Evolutionary conservation across 2,113 vertebrate species (phyloP).

Genomic region (Sciurus niger): DNA sequence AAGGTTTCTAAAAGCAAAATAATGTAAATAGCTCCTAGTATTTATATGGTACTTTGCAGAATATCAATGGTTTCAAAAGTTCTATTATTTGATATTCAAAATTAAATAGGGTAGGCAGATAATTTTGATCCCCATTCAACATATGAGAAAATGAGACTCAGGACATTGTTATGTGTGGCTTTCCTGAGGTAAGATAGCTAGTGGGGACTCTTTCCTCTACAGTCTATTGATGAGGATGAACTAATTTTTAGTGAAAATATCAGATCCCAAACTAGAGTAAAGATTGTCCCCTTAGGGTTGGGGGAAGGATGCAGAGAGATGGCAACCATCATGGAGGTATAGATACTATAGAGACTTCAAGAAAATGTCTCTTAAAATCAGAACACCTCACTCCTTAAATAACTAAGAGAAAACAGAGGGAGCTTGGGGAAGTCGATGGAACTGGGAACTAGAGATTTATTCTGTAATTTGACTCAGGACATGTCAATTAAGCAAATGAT

Average conservation of each 20-base stretch:
- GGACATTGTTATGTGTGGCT: not conserved
- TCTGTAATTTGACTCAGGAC: not conserved
- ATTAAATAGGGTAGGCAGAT: not conserved
- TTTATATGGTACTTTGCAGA: not conserved
- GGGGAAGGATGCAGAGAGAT: not conserved
- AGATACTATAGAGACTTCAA: not conserved
- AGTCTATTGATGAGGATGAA: not conserved
- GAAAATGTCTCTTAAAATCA: not conserved
- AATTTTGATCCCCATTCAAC: not conserved
- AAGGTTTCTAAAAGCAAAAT: slow-evolving; percentile 39
- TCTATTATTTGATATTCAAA: not conserved
- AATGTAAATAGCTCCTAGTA: not conserved
- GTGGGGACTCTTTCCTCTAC: too few relatives aligned
- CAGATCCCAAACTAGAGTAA: not conserved
- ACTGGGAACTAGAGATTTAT: not conserved
- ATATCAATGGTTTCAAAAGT: not conserved
- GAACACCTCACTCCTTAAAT: not conserved
- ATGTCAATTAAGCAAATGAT: not conserved
- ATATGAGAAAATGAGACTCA: not conserved
- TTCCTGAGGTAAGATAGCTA: not conserved
- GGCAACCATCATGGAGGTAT: not conserved
- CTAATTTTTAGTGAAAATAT: not conserved
- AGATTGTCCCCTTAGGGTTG: not conserved
- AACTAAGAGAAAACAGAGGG: not conserved
- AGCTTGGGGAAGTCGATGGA: not conserved